Evolutionary conservation across 2,797 vertebrate species (phyloP), one percentile per base, ranked within the genome.

Genomic region (Danio aesculapii): DNA sequence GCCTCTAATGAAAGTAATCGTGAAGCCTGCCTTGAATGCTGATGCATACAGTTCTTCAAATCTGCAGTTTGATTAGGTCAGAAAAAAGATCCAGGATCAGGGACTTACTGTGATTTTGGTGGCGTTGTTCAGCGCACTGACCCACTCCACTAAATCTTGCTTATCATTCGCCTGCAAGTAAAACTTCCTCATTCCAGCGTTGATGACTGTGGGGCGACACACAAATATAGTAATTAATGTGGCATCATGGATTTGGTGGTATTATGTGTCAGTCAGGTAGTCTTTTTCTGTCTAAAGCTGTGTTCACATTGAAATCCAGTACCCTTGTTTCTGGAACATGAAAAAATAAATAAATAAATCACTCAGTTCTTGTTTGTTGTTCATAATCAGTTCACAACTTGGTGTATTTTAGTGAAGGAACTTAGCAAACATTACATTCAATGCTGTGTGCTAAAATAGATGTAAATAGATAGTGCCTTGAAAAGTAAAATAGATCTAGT

Each of bases 161-260:
- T 99, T 96, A 89, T 99, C 98, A 84, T 99, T 98, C 86, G 98
- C 98, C 91, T 99, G 98, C 74, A 99, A 93, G 81, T 96, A 99
- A 77, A 97, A 97, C 91, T 98, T 98, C 89, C 96, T 96, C 97
- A 96, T 98, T 82, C 96, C 96, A 80, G 97, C 96, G 79, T 99
- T 99, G 91, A 99, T 97, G 81, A 98, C 97, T 99, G 88, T 84
- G 73, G 84, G 82, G 52, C 19, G 49, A 76, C n/a, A 71, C 41
- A 76, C 13, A 71, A 16, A 57, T 53, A 13, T 13, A 53, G 49
- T 4, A 3, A 55, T 43, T n/a, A 55, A 55, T 43, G n/a, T 11
- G 21, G 21, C 14, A 70, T 11, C 49, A 70, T 16, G 5, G 30
- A 61, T 30, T 30, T 30, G 30, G 30, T 30, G 30, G 30, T 30